Evolutionary conservation across 2,888 invertebrate genomes (phyloP).

Genomic region (Strigamia crassipes): DNA sequence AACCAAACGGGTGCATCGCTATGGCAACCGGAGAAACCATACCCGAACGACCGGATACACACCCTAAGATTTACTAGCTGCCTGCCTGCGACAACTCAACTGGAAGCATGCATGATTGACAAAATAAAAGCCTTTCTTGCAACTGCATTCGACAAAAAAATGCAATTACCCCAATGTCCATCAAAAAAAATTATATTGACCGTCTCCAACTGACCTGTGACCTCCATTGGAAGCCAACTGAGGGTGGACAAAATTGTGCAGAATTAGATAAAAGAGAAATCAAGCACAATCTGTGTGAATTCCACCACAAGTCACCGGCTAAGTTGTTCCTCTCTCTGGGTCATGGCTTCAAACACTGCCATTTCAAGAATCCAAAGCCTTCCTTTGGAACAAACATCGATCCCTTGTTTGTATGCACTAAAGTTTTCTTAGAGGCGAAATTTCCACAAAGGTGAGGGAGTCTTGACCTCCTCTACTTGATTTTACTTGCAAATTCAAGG

Average conservation of each 20-base stretch:
- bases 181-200: too few relatives aligned
- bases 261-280: background rate
- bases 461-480: background rate
- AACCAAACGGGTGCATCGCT: slow-evolving; percentile 26
- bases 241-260: background rate
- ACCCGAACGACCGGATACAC: slow-evolving; percentile 24
- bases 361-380: background rate
- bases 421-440: background rate
- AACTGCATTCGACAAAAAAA: background rate
- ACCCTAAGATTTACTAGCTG: slow-evolving; percentile 29
- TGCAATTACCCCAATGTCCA: background rate
- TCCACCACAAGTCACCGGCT: background rate
- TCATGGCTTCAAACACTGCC: background rate
- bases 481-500: background rate
- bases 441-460: background rate
- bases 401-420: background rate
- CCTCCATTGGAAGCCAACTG: too few relatives aligned
- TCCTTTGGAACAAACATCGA: background rate
- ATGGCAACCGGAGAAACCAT: slow-evolving; percentile 3
- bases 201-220: too few relatives aligned
- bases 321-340: background rate
- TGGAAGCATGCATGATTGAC: background rate
- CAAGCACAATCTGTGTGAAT: background rate
- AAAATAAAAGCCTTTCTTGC: background rate
- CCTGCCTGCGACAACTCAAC: background rate